Evolutionary conservation across 2,113 vertebrate species (phyloP).

Genomic region (Cricetomys ansorgei): DNA sequence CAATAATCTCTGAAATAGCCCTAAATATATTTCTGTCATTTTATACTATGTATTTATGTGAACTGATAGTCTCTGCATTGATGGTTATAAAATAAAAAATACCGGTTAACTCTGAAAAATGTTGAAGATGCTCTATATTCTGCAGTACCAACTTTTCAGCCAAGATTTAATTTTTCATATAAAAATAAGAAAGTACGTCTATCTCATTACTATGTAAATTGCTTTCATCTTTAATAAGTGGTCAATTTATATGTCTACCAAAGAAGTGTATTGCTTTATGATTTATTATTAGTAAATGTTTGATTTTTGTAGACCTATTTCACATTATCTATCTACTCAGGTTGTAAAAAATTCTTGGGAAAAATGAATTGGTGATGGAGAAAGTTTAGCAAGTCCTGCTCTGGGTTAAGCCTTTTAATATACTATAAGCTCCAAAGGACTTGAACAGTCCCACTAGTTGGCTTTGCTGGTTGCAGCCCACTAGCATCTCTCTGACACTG

Average conservation of each 20-base stretch:
- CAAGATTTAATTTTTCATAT: not conserved
- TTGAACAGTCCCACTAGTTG: not conserved
- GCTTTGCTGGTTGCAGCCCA: too few relatives aligned
- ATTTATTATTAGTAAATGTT: not conserved
- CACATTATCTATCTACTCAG: not conserved
- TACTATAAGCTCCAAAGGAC: not conserved
- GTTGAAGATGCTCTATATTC: not conserved
- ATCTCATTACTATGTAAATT: not conserved
- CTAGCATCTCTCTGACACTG: not conserved
- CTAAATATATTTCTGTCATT: not conserved
- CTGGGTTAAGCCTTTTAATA: not conserved
- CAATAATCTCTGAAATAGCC: not conserved
- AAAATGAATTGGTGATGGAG: not conserved
- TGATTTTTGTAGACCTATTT: not conserved
- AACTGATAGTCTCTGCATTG: not conserved
- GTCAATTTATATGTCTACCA: not conserved
- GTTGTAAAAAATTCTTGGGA: not conserved
- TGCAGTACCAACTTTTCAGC: not conserved
- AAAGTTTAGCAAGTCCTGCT: not conserved
- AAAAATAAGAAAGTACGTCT: not conserved
- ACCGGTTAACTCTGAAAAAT: not conserved
- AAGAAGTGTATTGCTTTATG: not conserved
- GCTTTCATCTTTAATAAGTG: not conserved
- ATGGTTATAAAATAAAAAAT: not conserved
- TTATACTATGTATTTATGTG: not conserved